phyloP scores from a whole-genome alignment of 1,140 invertebrate genomes.

The Drosophila kohkoa region DNA sequence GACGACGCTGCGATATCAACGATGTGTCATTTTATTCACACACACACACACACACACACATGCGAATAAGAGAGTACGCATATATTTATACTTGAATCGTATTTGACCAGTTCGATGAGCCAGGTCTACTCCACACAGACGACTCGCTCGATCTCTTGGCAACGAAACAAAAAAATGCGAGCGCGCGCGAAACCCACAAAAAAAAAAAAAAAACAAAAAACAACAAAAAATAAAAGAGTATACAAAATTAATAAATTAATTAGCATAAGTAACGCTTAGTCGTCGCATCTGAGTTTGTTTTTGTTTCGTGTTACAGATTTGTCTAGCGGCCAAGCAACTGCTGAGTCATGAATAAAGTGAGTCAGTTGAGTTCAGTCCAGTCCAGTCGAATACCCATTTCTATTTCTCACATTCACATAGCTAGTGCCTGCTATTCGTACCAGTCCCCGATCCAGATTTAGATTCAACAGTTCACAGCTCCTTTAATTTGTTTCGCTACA shows the following conservation, averaged over 20 bases:
- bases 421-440: background rate
- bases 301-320: conserved; percentile 54
- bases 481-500: too few relatives aligned
- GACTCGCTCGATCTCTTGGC: conserved; percentile 3
- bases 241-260: conserved; percentile 73
- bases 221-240: conserved; percentile 12
- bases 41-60: conserved; percentile 33
- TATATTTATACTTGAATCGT: conserved; percentile 11
- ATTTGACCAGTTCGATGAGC: conserved; percentile 38
- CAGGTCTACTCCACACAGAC: too few relatives aligned
- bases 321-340: conserved; percentile 56
- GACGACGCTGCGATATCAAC: conserved; percentile 20
- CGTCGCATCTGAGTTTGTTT: conserved; percentile 2
- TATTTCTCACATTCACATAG: background rate
- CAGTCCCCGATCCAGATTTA: background rate
- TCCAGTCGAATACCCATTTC: background rate
- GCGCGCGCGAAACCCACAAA: too few relatives aligned
- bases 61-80: background rate
- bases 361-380: background rate
- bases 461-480: too few relatives aligned
- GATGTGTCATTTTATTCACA: conserved; percentile 74
- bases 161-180: conserved; percentile 9
- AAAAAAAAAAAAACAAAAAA: too few relatives aligned
- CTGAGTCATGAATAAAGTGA: conserved; percentile 36
- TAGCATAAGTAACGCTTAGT: conserved; percentile 64